Evolutionary conservation across 2,113 vertebrate genomes (phyloP).

Genomic region (Eurystomus gularis): DNA sequence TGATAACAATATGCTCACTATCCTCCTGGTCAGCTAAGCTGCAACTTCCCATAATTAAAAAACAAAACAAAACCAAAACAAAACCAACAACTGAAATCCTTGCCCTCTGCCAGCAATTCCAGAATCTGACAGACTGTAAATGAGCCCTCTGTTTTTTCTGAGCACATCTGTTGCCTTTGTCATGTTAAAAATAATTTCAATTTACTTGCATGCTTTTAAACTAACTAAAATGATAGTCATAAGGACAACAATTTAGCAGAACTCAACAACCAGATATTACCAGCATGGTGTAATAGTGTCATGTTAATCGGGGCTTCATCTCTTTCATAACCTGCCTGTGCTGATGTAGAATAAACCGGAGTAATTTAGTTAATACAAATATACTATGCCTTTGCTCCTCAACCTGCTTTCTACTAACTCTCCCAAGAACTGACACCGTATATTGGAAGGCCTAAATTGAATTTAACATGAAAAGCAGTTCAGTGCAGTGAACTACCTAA

Average conservation of each 20-base stretch:
- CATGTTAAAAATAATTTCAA: neutral
- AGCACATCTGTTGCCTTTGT: slow-evolving; percentile 31
- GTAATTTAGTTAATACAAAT: neutral
- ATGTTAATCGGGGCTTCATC: neutral
- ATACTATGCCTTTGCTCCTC: neutral
- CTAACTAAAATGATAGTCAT: neutral
- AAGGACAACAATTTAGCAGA: neutral
- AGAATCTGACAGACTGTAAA: slow-evolving; percentile 3
- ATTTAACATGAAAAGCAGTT: neutral
- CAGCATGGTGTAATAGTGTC: neutral
- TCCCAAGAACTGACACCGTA: neutral
- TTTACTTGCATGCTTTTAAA: neutral
- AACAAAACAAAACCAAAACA: neutral
- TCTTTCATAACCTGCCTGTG: neutral
- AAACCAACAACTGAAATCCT: neutral
- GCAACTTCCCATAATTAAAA: neutral
- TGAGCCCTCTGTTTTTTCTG: neutral
- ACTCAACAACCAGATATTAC: neutral
- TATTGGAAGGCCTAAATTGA: neutral
- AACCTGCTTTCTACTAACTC: neutral
- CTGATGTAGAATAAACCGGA: neutral
- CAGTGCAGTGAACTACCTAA: neutral
- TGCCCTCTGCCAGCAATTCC: neutral
- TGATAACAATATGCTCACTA: neutral
- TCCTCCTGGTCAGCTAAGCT: neutral